These are phyloP conservation scores for Leptodactylus fallax DNA, from an alignment of 2,797 vertebrate genomes.

Conservation along the genomic window DNA sequence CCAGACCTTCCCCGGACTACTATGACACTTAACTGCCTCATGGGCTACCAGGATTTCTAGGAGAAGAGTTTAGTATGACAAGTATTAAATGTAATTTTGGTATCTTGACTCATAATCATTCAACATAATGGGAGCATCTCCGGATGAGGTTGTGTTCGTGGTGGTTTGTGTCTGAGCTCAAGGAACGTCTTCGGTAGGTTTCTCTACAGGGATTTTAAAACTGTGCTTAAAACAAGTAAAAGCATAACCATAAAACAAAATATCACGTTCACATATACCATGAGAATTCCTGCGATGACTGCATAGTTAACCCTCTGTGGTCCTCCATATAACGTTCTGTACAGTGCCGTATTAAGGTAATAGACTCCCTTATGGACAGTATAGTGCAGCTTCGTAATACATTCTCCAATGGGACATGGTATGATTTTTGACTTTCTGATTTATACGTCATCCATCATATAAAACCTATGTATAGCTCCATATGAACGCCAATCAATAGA, in stretches of 20 bases:
- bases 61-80: slow-evolving; percentile 1
- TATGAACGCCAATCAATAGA: too few relatives aligned
- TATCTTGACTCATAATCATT: slow-evolving; percentile 33
- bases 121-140: slow-evolving; percentile 20
- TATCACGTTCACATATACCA: too few relatives aligned
- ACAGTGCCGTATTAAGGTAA: too few relatives aligned
- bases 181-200: background rate
- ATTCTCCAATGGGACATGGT: too few relatives aligned
- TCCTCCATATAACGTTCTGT: too few relatives aligned
- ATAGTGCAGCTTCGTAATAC: too few relatives aligned
- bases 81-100: slow-evolving; percentile 30
- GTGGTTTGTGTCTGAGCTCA: background rate
- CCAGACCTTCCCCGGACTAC: background rate
- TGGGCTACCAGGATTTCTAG: background rate
- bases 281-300: too few relatives aligned
- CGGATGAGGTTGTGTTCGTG: slow-evolving; percentile 16
- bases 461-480: too few relatives aligned
- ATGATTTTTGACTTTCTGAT: too few relatives aligned
- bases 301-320: too few relatives aligned
- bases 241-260: background rate
- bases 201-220: background rate
- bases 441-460: too few relatives aligned
- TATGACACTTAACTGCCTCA: slow-evolving; percentile 39
- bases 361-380: too few relatives aligned
- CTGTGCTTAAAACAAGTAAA: background rate